Evolutionary conservation across 2,888 invertebrate species (phyloP).

Genomic region (Drepana falcataria): DNA sequence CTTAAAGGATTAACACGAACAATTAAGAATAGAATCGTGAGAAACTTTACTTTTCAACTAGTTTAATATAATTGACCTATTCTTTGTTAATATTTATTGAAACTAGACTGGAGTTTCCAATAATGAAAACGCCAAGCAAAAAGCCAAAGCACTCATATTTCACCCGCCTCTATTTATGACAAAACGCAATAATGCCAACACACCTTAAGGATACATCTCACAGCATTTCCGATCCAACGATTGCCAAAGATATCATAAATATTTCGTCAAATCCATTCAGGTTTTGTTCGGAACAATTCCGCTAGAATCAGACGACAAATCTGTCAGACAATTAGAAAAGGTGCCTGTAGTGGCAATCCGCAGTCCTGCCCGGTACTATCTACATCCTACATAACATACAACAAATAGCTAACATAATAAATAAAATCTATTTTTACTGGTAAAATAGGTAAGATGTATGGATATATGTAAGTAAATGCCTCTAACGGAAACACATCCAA

Average conservation of each 20-base stretch:
- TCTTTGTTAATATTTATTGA: no score
- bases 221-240: slow-evolving; percentile 26
- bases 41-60: no score
- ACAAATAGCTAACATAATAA: slow-evolving; percentile 68
- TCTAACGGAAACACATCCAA: slow-evolving; percentile 29
- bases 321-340: slow-evolving; percentile 19
- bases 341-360: slow-evolving; percentile 38
- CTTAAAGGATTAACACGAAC: no score
- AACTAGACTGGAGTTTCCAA: no score
- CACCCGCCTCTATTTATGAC: slow-evolving; percentile 12
- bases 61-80: no score
- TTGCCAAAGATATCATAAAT: slow-evolving; percentile 21
- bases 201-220: slow-evolving; percentile 12
- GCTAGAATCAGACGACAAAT: slow-evolving; percentile 7
- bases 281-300: slow-evolving; percentile 24
- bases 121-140: no score
- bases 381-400: slow-evolving; percentile 53
- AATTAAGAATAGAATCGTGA: no score
- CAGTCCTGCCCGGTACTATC: slow-evolving; percentile 44
- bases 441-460: slow-evolving; percentile 51
- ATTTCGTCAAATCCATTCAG: slow-evolving; percentile 21
- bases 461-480: slow-evolving; percentile 58
- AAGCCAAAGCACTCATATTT: background rate
- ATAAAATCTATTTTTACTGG: slow-evolving; percentile 69
- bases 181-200: slow-evolving; percentile 12